Evolutionary conservation across 2,797 vertebrate genomes (phyloP).

Genomic region (Sarcoramphus papa): DNA sequence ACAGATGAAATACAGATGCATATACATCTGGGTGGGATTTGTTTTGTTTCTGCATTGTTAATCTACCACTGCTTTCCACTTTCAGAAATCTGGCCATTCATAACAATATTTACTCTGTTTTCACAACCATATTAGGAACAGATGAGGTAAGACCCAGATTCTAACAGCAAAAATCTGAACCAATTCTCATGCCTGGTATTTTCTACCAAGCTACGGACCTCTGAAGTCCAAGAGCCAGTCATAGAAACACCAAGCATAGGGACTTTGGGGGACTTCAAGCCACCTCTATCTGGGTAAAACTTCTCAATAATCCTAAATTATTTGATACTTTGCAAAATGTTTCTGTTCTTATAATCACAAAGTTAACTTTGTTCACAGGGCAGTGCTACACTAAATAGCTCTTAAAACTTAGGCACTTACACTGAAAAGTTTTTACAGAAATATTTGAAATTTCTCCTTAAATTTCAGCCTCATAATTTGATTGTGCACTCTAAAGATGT

Average conservation of each 20-base stretch:
- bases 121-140: neutral
- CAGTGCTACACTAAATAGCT: neutral
- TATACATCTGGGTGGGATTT: neutral
- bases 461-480: constrained; percentile 80
- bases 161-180: neutral
- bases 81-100: neutral
- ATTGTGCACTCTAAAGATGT: constrained; percentile 81
- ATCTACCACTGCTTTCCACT: neutral
- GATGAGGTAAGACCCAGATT: neutral
- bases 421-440: constrained; percentile 66
- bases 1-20: neutral
- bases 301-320: neutral
- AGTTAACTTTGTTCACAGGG: neutral
- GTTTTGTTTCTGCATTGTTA: neutral
- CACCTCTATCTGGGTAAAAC: neutral
- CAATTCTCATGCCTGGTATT: neutral
- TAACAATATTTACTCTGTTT: neutral
- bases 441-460: constrained; percentile 80
- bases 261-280: neutral
- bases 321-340: neutral
- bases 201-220: neutral
- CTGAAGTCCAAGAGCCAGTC: neutral
- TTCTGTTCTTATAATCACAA: neutral
- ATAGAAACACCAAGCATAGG: neutral
- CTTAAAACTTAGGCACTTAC: constrained; percentile 1